Conservation (phyloP, 2,888 invertebrate genomes). For the Acleris literana region DNA sequence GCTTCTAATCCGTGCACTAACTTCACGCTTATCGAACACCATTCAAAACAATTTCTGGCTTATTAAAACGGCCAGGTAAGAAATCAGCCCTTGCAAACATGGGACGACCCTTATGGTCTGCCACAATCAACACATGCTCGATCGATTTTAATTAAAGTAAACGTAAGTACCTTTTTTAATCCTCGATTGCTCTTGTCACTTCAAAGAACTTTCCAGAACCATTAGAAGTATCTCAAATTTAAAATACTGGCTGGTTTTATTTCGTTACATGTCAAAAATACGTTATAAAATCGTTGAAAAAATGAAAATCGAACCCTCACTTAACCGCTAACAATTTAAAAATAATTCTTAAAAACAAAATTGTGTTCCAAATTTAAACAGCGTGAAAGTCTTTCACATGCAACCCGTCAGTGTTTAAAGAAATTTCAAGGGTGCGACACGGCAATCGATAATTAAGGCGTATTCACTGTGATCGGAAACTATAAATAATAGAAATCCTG, state of each 20-base stretch:
- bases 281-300: constrained; percentile 3
- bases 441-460: constrained; percentile 81
- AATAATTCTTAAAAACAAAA: constrained; percentile 40
- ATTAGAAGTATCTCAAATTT: not conserved
- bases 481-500: constrained; percentile 80
- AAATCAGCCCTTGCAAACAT: constrained; percentile 47
- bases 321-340: constrained; percentile 19
- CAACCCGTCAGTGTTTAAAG: constrained; percentile 66
- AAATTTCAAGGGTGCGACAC: constrained; percentile 70
- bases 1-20: constrained; percentile 71
- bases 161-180: constrained; percentile 26
- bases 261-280: not conserved
- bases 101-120: constrained; percentile 31
- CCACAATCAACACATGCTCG: constrained; percentile 37
- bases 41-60: constrained; percentile 80
- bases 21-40: constrained; percentile 76
- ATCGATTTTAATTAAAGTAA: constrained; percentile 36
- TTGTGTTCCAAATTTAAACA: constrained; percentile 50
- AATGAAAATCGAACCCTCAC: constrained; percentile 14
- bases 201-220: not conserved
- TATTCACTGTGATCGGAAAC: constrained; percentile 82
- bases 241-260: not conserved
- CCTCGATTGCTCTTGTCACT: constrained; percentile 10
- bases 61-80: constrained; percentile 75
- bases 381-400: constrained; percentile 59